Evolutionary conservation across 2,113 vertebrate species (phyloP).

Genomic region (Plotosus lineatus): DNA sequence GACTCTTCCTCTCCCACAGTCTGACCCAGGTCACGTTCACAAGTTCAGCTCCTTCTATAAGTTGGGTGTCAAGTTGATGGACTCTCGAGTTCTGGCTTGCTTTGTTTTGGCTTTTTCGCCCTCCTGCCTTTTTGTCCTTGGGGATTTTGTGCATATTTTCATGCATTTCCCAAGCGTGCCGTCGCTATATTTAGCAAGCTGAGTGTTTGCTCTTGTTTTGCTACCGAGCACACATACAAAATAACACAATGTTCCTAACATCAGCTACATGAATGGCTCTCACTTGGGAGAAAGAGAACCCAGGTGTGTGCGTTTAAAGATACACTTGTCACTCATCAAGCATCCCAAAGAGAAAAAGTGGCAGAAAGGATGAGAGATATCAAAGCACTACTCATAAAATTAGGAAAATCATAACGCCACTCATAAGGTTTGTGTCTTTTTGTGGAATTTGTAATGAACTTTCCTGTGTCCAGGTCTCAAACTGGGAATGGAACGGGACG

Average conservation of each 20-base stretch:
- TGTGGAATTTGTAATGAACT: neutral
- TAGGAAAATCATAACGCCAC: neutral
- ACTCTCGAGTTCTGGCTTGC: neutral
- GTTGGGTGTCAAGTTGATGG: neutral
- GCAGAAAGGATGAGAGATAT: neutral
- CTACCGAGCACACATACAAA: neutral
- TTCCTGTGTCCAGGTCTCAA: constrained; percentile 81
- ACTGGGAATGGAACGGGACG: constrained; percentile 95
- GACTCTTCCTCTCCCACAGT: neutral
- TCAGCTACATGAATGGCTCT: constrained; percentile 18
- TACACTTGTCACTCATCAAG: neutral
- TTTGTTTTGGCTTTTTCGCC: neutral
- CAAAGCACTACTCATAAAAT: neutral
- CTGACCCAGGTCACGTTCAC: neutral
- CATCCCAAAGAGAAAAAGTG: neutral
- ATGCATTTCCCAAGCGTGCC: neutral
- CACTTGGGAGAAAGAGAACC: constrained; percentile 1
- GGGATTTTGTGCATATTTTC: constrained; percentile 4
- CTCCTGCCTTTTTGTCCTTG: neutral
- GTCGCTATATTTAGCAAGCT: constrained; percentile 1
- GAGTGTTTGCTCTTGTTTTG: neutral
- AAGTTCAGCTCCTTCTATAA: neutral
- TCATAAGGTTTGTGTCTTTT: neutral
- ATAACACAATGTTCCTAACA: neutral
- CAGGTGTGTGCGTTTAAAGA: constrained; percentile 11